Percentiles rank a stretch among this genome's conserved stretches.
These are phyloP conservation scores for Epizoanthus scotinus DNA, from an alignment of 92 coral and sea anemone genomes.

Conservation along the genomic window DNA sequence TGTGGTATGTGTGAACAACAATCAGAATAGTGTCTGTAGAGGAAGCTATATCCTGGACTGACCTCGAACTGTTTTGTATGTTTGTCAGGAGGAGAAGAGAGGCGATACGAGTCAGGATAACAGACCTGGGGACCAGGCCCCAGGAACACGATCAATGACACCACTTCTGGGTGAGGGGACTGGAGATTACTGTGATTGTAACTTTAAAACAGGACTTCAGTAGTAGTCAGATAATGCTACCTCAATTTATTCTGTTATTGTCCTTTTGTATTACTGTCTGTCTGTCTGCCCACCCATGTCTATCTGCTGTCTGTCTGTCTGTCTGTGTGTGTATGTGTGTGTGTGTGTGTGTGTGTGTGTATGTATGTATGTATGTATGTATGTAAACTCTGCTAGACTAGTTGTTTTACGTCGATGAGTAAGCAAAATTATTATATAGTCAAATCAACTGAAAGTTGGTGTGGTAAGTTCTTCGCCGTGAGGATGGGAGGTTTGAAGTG, in stretches of 20 bases:
- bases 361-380: too few species aligned
- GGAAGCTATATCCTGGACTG: too few species aligned
- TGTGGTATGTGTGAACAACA: too few species aligned
- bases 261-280: neutral
- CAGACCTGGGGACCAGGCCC: neutral
- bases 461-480: too few species aligned
- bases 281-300: neutral
- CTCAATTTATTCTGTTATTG: neutral
- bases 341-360: neutral
- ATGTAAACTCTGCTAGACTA: too few species aligned
- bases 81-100: conserved; percentile 6
- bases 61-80: neutral
- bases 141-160: neutral
- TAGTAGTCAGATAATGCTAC: neutral
- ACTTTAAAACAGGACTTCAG: neutral
- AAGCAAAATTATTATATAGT: too few species aligned
- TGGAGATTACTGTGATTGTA: neutral
- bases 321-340: neutral
- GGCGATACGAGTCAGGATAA: conserved; percentile 3
- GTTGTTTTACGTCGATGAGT: too few species aligned
- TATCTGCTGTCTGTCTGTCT: neutral
- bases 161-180: conserved; percentile 5
- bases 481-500: too few species aligned
- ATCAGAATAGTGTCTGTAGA: too few species aligned
- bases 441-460: too few species aligned